Evolutionary conservation across 2,888 invertebrate species (phyloP).

Genomic region (Polylopha cassiicola): DNA sequence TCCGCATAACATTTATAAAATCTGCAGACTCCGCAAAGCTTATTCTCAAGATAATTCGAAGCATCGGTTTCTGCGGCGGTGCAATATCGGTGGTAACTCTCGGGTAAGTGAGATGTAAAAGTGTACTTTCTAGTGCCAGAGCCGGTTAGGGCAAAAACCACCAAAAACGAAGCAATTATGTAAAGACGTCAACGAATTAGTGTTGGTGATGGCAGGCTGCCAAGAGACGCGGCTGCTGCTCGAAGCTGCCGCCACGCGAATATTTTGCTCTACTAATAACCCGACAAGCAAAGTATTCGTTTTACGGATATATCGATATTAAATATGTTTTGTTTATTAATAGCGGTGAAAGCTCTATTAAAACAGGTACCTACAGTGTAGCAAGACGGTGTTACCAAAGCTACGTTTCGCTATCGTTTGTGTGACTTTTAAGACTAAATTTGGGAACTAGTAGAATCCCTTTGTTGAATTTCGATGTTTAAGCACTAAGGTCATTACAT

Average conservation of each 20-base stretch:
- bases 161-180: slow-evolving; percentile 69
- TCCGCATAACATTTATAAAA: too few species aligned
- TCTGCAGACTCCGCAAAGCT: too few species aligned
- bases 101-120: slow-evolving; percentile 21
- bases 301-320: slow-evolving; percentile 11
- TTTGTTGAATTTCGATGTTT: too few species aligned
- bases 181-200: slow-evolving; percentile 68
- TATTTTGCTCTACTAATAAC: slow-evolving; percentile 5
- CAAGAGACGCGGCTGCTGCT: slow-evolving; percentile 45
- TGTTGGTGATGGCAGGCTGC: slow-evolving; percentile 58
- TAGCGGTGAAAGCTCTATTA: too few species aligned
- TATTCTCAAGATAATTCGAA: not conserved
- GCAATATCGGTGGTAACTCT: not conserved
- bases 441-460: too few species aligned
- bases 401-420: too few species aligned
- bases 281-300: slow-evolving; percentile 4
- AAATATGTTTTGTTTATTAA: slow-evolving; percentile 7
- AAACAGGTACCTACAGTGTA: too few species aligned
- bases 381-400: too few species aligned
- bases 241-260: slow-evolving; percentile 22
- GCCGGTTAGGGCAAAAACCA: slow-evolving; percentile 52
- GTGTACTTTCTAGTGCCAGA: slow-evolving; percentile 31
- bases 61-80: not conserved
- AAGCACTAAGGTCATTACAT: too few species aligned
- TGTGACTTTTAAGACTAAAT: too few species aligned